phyloP scores from a whole-genome alignment of 2,888 invertebrate species.

The Penaeus monodon region DNA sequence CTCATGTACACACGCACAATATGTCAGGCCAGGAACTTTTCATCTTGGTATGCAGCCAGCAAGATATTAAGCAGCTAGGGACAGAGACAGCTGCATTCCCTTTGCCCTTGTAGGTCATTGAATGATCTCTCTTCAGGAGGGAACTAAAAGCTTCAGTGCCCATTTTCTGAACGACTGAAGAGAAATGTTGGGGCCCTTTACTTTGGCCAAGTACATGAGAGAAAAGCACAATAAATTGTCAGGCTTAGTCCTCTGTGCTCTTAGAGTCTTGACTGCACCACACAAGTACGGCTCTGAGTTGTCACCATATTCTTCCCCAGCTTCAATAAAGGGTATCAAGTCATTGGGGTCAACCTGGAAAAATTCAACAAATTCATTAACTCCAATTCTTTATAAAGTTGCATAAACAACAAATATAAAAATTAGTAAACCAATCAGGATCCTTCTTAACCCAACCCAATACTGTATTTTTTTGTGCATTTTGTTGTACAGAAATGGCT shows the following conservation, averaged over 20 bases:
- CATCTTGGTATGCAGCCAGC: constrained; percentile 84
- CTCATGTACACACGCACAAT: constrained; percentile 90
- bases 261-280: constrained; percentile 82
- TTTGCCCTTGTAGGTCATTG: constrained; percentile 79
- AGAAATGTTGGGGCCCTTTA: constrained; percentile 79
- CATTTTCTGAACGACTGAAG: constrained; percentile 70
- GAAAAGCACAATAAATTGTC: constrained; percentile 84
- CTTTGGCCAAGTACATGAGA: constrained; percentile 84
- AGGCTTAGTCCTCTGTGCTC: constrained; percentile 86
- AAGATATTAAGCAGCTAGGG: constrained; percentile 86
- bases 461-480: no score
- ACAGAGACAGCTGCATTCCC: constrained; percentile 85
- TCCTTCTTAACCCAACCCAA: no score
- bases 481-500: no score
- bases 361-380: no score
- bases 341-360: constrained; percentile 78
- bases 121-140: constrained; percentile 78
- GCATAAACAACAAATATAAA: no score
- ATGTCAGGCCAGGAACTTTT: constrained; percentile 90
- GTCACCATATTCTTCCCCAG: constrained; percentile 83
- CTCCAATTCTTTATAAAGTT: no score
- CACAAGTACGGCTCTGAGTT: constrained; percentile 85
- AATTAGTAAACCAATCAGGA: no score
- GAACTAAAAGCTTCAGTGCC: constrained; percentile 78
- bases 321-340: constrained; percentile 81